Base-by-base conservation (phyloP, 2,888 invertebrate species). In the Melanchra persicariae region DNA sequence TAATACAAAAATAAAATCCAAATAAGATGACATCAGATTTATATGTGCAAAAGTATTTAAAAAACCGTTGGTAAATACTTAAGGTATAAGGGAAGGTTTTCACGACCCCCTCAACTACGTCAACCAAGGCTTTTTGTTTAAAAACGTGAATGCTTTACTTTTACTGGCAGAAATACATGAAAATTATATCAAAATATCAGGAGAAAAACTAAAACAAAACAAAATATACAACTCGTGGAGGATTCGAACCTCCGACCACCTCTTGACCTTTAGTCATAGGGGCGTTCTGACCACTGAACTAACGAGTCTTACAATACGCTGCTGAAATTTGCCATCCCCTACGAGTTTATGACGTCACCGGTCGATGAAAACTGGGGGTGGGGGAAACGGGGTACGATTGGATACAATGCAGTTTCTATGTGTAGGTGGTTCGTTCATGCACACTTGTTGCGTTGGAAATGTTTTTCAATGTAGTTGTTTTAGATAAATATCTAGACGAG, bases 191-290 rank as follows among this genome's bases (percentile, higher is more conserved):
- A 17, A 43, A 43, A 43, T 43, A 17, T 43, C 6, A 17, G 17
- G 5, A 43, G 17, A 43, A 45, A n/a, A 7, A n/a, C 8, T 8
- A 47, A 47, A 47, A 1, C 7, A 47, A 9, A 34, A 3, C 58
- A 65, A 65, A 54, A 45, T 0, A 22, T 15, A n/a, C 52, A 24
- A n/a, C 67, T 69, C 45, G 43, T 66, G 67, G 2, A 26, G 67
- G 67, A 54, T 66, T 68, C 37, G 68, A 66, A 68, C 54, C 54
- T 45, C 24, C 51, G 51, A 51, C 51, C 51, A 24, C 51, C 51
- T 15, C 24, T 15, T 15, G 49, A 15, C 51, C 1, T 2, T 1
- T 5, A 12, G 49, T 5, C 6, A 1, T 15, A n/a, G 1, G 1
- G 24, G 51, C 51, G 15, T 51, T 51, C 51, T 51, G 51, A 24